phyloP scores from a whole-genome alignment of 2,888 invertebrate species.

The Tenodera sinensis region DNA sequence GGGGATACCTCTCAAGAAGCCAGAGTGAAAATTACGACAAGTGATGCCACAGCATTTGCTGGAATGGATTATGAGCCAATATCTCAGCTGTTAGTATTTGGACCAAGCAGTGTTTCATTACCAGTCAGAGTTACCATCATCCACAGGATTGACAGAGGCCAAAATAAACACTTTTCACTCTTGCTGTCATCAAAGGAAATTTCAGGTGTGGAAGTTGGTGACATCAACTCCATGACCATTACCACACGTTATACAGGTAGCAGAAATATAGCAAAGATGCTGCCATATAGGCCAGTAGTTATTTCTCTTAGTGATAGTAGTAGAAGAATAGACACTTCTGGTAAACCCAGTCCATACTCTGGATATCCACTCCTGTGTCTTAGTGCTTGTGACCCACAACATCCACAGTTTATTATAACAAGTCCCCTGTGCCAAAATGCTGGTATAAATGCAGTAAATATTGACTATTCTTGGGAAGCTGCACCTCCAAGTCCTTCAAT shows the following conservation, averaged over 20 bases:
- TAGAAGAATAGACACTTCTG: not conserved
- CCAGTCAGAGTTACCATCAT: not conserved
- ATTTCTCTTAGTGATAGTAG: not conserved
- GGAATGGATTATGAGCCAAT: not conserved
- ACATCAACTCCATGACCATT: not conserved
- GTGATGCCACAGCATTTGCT: not conserved
- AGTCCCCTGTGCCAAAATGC: not conserved
- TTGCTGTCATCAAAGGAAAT: not conserved
- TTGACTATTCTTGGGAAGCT: constrained; percentile 2
- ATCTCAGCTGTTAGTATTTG: not conserved
- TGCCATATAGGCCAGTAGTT: not conserved
- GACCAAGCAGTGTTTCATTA: not conserved
- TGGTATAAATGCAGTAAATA: not conserved
- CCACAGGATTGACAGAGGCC: not conserved
- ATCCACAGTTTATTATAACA: not conserved
- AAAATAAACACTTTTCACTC: not conserved
- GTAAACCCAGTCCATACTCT: not conserved
- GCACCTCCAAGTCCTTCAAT: not conserved
- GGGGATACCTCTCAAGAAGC: not conserved
- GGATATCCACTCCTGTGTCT: constrained; percentile 5
- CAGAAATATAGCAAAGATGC: not conserved
- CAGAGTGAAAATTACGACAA: not conserved
- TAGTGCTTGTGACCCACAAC: not conserved
- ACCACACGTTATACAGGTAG: not conserved
- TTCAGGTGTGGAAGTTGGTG: not conserved